phyloP scores from a whole-genome alignment of 2,888 invertebrate species.

The Drosophila leonis region DNA sequence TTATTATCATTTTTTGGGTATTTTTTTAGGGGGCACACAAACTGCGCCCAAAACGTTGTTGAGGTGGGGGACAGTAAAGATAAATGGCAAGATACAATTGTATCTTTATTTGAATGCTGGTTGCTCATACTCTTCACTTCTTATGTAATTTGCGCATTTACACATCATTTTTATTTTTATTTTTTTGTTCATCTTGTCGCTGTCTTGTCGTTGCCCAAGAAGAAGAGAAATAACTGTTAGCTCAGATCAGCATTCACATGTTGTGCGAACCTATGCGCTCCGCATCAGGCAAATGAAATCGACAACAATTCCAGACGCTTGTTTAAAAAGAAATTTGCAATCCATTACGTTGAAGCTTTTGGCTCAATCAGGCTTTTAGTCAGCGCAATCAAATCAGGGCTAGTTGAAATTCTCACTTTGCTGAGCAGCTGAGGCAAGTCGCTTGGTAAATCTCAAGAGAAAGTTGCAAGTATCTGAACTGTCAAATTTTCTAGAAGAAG shows the following conservation, averaged over 20 bases:
- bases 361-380: no score
- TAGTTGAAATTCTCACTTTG: no score
- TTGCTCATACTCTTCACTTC: conserved; percentile 47
- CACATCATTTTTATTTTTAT: conserved; percentile 48
- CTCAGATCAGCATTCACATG: conserved; percentile 61
- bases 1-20: conserved; percentile 6
- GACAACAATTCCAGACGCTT: conserved; percentile 23
- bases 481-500: no score
- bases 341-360: background rate
- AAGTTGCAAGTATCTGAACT: no score
- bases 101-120: conserved; percentile 56
- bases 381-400: no score
- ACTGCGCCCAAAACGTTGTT: conserved; percentile 39
- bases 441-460: no score
- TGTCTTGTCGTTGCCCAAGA: conserved; percentile 24
- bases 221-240: conserved; percentile 9
- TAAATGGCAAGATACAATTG: conserved; percentile 75
- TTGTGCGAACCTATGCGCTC: conserved; percentile 60
- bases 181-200: conserved; percentile 27
- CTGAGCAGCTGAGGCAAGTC: no score
- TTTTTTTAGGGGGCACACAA: conserved; percentile 25
- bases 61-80: conserved; percentile 39
- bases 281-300: conserved; percentile 34
- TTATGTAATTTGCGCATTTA: conserved; percentile 71
- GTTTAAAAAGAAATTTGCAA: conserved; percentile 21